Base-by-base conservation (phyloP, 2,888 invertebrate species). In the Abscondita cerata region DNA sequence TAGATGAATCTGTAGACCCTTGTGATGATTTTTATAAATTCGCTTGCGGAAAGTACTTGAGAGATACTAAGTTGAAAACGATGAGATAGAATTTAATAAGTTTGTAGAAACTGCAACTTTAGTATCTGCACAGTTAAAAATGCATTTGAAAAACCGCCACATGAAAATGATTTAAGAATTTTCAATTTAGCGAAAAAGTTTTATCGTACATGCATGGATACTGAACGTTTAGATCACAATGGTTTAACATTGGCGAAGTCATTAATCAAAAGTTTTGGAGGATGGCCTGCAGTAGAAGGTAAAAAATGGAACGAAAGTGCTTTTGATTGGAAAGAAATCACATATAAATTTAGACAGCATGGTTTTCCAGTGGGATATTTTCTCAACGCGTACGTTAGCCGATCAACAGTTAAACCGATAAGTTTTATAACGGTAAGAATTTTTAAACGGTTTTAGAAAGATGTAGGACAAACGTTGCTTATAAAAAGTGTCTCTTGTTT, bases 271-370 rank as follows among this genome's bases (percentile, higher is more conserved):
- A 82, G 85, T 12, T 83, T 97, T 19, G 96, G 97, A 0, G 96
- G 96, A 1, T 97, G 96, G 96, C 97, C 98, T 0, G 90, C 93
- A 11, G 81, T 96, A 34, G 89, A 90, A 68, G 94, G 90, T 0
- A 83, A n/a, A 20, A 67, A 76, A 0, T 96, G 95, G 95, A 85
- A 88, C 68, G 87, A 87, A 2, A 79, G 78, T 0, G 78, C 82
- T 11, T 96, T 93, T 83, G 85, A 87, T 65, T 96, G 96, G 96
- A 89, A 88, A 71, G 83, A 90, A 68, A 89, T 91, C 0, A 91
- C 93, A 8, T 93, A 92, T 82, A 89, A 87, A 65, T 94, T 94
- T 82, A 86, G 94, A 40, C 80, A 83, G 52, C 82, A 86, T 51
- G 95, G 95, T 1, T 94, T 93, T n/a, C n/a, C n/a, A n/a, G n/a